Percentiles rank a stretch among this genome's conserved stretches.
These are phyloP conservation scores for Clostera curtula DNA, from an alignment of 2,888 invertebrate species.

Conservation along the genomic window DNA sequence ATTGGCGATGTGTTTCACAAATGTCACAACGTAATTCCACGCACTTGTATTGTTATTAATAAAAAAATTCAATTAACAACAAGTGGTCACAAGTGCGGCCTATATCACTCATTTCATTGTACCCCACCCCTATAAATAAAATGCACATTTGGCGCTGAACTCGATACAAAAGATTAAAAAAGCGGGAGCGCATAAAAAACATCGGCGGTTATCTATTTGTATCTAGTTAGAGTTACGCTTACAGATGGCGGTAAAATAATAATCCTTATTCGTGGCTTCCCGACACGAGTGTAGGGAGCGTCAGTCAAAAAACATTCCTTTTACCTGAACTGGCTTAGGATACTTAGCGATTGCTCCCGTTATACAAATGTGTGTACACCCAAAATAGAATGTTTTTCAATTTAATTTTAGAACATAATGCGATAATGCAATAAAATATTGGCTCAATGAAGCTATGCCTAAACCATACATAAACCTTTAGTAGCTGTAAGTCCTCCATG, in stretches of 20 bases:
- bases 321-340: slow-evolving; percentile 31
- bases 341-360: slow-evolving; percentile 31
- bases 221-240: slow-evolving; percentile 68
- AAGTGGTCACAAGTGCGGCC: slow-evolving; percentile 64
- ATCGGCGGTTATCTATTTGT: slow-evolving; percentile 73
- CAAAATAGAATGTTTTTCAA: slow-evolving; percentile 21
- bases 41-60: slow-evolving; percentile 43
- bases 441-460: too few species aligned
- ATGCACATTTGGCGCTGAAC: slow-evolving; percentile 62
- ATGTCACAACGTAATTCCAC: slow-evolving; percentile 17
- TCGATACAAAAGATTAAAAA: slow-evolving; percentile 64
- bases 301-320: slow-evolving; percentile 34
- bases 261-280: slow-evolving; percentile 39
- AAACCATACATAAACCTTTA: too few species aligned
- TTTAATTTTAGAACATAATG: too few species aligned
- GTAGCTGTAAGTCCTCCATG: too few species aligned
- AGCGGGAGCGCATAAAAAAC: slow-evolving; percentile 64
- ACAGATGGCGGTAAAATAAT: slow-evolving; percentile 69
- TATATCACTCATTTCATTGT: slow-evolving; percentile 53
- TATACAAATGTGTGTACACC: slow-evolving; percentile 28
- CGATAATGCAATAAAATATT: too few species aligned
- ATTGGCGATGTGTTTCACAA: slow-evolving; percentile 3
- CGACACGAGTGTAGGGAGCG: slow-evolving; percentile 30
- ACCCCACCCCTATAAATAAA: slow-evolving; percentile 58
- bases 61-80: slow-evolving; percentile 60